Conservation (phyloP, 2,888 invertebrate genomes). For the Villa cingulata region DNA sequence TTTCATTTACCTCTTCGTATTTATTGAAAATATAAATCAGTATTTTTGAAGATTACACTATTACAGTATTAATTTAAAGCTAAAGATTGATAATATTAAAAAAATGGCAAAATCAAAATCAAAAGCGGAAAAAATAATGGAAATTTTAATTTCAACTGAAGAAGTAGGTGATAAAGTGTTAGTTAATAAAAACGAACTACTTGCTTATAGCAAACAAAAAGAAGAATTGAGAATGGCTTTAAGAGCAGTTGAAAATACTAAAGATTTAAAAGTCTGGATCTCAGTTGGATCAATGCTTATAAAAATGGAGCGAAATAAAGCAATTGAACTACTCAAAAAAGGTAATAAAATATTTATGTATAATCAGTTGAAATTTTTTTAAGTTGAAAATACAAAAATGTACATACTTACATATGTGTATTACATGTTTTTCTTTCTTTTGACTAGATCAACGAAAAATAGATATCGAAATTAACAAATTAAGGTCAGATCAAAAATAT, state of each 20-base stretch:
- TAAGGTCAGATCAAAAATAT: conserved; percentile 31
- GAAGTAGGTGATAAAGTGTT: conserved; percentile 32
- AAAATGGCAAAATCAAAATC: too few relatives aligned
- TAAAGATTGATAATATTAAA: too few relatives aligned
- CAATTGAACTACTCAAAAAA: conserved; percentile 27
- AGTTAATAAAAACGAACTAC: conserved; percentile 30
- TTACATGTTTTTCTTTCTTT: neutral
- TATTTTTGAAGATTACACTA: too few relatives aligned
- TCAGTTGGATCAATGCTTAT: conserved; percentile 32
- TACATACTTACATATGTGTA: too few relatives aligned
- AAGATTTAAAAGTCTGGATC: conserved; percentile 31
- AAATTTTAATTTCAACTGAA: conserved; percentile 29
- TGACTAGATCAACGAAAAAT: conserved; percentile 31
- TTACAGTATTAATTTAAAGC: too few relatives aligned
- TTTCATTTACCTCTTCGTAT: too few relatives aligned
- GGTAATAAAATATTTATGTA: too few relatives aligned
- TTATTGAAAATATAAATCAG: too few relatives aligned
- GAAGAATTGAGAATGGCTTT: conserved; percentile 30
- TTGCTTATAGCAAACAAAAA: conserved; percentile 28
- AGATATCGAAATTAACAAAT: conserved; percentile 28
- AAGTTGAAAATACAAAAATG: too few relatives aligned
- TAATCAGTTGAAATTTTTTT: too few relatives aligned
- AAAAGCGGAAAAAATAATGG: conserved; percentile 23
- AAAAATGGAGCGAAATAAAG: conserved; percentile 25
- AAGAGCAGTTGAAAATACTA: conserved; percentile 24